Conservation (phyloP, 2,888 invertebrate species). For the Ernsta delagoae region DNA sequence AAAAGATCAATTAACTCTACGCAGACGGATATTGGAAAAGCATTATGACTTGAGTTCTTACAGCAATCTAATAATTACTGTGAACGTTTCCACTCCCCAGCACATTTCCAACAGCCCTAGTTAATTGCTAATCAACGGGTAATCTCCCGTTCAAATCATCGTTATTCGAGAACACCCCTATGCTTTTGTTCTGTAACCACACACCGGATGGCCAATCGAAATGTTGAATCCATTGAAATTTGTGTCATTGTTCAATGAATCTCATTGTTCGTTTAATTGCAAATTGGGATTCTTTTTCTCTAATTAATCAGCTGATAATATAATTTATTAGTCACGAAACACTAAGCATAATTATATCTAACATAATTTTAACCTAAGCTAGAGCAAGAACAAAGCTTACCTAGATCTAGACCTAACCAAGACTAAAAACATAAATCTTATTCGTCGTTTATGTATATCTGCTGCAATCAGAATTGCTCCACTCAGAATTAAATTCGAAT, state of each 20-base stretch:
- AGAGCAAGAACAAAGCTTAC: too few relatives aligned
- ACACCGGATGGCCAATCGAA: conserved; percentile 1
- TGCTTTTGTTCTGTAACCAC: not conserved
- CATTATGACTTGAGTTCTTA: not conserved
- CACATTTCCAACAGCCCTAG: not conserved
- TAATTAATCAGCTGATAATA: too few relatives aligned
- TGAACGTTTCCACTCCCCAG: not conserved
- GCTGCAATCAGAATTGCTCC: too few relatives aligned
- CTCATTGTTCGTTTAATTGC: not conserved
- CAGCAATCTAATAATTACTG: not conserved
- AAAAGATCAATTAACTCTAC: too few relatives aligned
- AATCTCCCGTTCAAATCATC: conserved; percentile 2
- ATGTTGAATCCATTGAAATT: not conserved
- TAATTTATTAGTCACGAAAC: too few relatives aligned
- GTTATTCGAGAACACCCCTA: not conserved
- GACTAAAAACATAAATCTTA: too few relatives aligned
- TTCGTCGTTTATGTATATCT: too few relatives aligned
- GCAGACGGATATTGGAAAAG: not conserved
- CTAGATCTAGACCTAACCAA: too few relatives aligned
- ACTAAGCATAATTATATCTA: too few relatives aligned
- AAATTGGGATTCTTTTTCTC: too few relatives aligned
- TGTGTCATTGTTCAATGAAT: conserved; percentile 1
- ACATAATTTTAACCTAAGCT: too few relatives aligned
- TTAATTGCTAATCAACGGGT: conserved; percentile 4
- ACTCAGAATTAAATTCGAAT: too few relatives aligned